phyloP scores from a whole-genome alignment of 2,888 invertebrate genomes.

The Branchellion lobata region DNA sequence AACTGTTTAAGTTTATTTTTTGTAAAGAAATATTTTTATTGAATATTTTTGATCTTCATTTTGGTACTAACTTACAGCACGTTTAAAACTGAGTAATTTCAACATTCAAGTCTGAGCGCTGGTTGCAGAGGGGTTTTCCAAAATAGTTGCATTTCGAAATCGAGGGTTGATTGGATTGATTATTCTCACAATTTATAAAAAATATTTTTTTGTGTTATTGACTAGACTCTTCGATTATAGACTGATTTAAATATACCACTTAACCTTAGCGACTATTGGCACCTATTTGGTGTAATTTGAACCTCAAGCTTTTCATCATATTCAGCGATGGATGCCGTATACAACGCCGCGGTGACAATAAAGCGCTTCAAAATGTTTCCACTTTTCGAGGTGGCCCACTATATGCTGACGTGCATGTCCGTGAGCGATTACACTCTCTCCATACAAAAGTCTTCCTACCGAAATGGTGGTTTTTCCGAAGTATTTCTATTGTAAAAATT shows the following conservation, averaged over 20 bases:
- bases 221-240: too few species aligned
- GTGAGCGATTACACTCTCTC: constrained; percentile 79
- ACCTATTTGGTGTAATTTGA: too few species aligned
- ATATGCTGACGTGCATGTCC: constrained; percentile 86
- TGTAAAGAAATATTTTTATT: too few species aligned
- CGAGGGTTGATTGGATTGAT: background rate
- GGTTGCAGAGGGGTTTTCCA: background rate
- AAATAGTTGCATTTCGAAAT: background rate
- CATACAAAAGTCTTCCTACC: constrained; percentile 5
- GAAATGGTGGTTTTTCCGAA: background rate
- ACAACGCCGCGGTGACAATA: constrained; percentile 94
- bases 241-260: too few species aligned
- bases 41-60: background rate
- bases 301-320: too few species aligned
- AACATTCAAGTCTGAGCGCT: background rate
- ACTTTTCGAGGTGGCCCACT: constrained; percentile 97
- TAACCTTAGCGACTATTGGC: too few species aligned
- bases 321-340: constrained; percentile 33
- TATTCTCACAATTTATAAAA: too few species aligned
- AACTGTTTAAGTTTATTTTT: too few species aligned
- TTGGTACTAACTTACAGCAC: background rate
- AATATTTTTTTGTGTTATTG: too few species aligned
- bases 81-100: background rate
- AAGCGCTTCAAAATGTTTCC: constrained; percentile 99
- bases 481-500: too few species aligned